A percentile compares a stretch with the other conserved stretches of the same genome.
Conservation (phyloP, 2,113 vertebrate genomes). For the human region DNA sequence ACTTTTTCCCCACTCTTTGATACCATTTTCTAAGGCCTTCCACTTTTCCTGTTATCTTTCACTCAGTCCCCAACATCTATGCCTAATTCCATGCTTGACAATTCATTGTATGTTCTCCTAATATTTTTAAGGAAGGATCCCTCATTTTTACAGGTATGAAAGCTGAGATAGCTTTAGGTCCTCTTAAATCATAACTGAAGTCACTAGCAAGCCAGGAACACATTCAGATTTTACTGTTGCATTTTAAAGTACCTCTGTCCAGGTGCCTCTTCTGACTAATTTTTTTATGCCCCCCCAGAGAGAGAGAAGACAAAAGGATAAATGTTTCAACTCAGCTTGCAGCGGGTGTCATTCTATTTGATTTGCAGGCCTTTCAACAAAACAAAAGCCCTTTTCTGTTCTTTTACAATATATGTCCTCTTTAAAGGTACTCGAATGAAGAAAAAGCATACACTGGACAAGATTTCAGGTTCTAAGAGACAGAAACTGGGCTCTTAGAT, state of each 20-base stretch:
- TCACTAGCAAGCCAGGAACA: background rate
- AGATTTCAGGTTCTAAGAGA: background rate
- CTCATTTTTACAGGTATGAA: background rate
- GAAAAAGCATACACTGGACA: background rate
- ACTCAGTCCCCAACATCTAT: background rate
- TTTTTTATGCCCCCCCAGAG: background rate
- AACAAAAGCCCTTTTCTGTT: conserved; percentile 66
- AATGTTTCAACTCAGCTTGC: conserved; percentile 23
- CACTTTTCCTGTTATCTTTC: background rate
- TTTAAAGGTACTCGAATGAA: conserved; percentile 16
- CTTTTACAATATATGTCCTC: conserved; percentile 25
- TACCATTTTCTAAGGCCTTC: background rate
- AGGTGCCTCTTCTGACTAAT: background rate
- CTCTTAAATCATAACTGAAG: conserved; percentile 21
- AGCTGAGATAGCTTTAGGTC: background rate
- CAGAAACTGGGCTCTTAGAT: background rate
- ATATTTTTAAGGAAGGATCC: background rate
- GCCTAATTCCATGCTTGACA: background rate
- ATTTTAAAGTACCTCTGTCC: conserved; percentile 18
- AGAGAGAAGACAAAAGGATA: conserved; percentile 35
- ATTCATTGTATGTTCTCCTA: background rate
- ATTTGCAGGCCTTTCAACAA: conserved; percentile 46
- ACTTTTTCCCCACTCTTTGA: background rate
- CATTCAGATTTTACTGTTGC: conserved; percentile 16
- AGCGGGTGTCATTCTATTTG: conserved; percentile 56